These are phyloP conservation scores for Dasysyrphus tricinctus DNA, from an alignment of 2,888 invertebrate genomes.

Conservation along the genomic window DNA sequence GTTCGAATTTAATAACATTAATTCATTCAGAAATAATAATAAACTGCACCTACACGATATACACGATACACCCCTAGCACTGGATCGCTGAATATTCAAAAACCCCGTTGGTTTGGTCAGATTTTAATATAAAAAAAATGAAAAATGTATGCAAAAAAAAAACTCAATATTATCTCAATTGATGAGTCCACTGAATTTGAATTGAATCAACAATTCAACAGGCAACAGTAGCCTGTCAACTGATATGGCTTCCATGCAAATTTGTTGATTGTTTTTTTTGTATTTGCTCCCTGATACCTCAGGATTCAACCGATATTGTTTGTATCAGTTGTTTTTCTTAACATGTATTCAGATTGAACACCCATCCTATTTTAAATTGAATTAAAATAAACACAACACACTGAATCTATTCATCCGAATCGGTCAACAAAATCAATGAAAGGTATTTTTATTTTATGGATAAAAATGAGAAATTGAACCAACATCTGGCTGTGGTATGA, in stretches of 20 bases:
- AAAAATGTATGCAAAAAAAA: neutral
- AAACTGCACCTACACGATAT: neutral
- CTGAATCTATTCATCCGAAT: conserved; percentile 34
- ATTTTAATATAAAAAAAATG: neutral
- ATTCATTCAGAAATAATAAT: conserved; percentile 30
- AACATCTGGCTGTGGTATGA: conserved; percentile 4
- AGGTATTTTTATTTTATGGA: neutral
- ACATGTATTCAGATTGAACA: conserved; percentile 17
- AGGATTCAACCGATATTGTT: conserved; percentile 35
- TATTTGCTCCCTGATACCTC: neutral
- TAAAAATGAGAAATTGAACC: neutral
- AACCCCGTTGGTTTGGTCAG: conserved; percentile 21
- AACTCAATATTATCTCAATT: conserved; percentile 44
- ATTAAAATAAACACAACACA: conserved; percentile 28
- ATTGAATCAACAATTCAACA: conserved; percentile 65
- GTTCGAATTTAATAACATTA: conserved; percentile 4
- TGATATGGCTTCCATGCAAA: conserved; percentile 62
- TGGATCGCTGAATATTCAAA: conserved; percentile 35
- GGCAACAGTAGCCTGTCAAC: conserved; percentile 54
- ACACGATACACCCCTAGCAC: neutral
- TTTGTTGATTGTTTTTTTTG: conserved; percentile 17
- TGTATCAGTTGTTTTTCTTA: conserved; percentile 23
- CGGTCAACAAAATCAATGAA: conserved; percentile 4
- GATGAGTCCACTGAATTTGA: conserved; percentile 67
- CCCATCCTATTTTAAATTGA: neutral